These are phyloP conservation scores for Nephrocerus scutellatus DNA, from an alignment of 2,888 invertebrate genomes.

Conservation along the genomic window DNA sequence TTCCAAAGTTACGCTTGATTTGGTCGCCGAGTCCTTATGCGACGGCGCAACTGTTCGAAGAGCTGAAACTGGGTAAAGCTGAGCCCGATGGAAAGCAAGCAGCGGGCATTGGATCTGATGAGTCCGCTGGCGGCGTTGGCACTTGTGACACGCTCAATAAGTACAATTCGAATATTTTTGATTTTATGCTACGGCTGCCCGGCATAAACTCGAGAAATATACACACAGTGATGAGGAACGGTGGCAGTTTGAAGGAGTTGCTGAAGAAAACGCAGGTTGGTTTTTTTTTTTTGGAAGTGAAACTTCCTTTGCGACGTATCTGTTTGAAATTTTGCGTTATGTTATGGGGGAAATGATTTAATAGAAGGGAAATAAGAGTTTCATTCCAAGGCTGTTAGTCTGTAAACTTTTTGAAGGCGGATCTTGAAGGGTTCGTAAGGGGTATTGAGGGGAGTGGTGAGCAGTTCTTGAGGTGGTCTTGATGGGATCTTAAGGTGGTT, in stretches of 20 bases:
- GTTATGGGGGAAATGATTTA: too few relatives aligned
- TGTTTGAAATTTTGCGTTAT: too few relatives aligned
- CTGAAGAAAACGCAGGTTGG: constrained; percentile 54
- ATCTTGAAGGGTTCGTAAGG: too few relatives aligned
- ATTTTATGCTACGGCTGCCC: constrained; percentile 78
- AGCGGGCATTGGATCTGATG: constrained; percentile 63
- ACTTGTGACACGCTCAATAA: constrained; percentile 59
- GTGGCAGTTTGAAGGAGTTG: constrained; percentile 59
- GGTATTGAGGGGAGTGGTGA: too few relatives aligned
- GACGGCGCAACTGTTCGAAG: constrained; percentile 91
- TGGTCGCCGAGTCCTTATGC: constrained; percentile 97
- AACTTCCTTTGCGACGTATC: too few relatives aligned
- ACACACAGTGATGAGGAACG: constrained; percentile 65
- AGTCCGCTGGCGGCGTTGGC: constrained; percentile 38
- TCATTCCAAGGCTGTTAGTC: too few relatives aligned
- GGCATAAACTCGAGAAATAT: constrained; percentile 86
- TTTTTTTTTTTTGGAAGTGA: too few relatives aligned
- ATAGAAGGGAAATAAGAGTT: too few relatives aligned
- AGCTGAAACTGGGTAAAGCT: constrained; percentile 79
- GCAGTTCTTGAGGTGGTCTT: too few relatives aligned
- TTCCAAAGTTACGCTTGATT: constrained; percentile 84
- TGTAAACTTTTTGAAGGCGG: too few relatives aligned
- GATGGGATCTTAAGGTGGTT: too few relatives aligned
- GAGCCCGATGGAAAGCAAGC: constrained; percentile 73
- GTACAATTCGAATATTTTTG: constrained; percentile 67